Base-by-base conservation (phyloP, 2,113 vertebrate genomes). In the Neogale vison region DNA sequence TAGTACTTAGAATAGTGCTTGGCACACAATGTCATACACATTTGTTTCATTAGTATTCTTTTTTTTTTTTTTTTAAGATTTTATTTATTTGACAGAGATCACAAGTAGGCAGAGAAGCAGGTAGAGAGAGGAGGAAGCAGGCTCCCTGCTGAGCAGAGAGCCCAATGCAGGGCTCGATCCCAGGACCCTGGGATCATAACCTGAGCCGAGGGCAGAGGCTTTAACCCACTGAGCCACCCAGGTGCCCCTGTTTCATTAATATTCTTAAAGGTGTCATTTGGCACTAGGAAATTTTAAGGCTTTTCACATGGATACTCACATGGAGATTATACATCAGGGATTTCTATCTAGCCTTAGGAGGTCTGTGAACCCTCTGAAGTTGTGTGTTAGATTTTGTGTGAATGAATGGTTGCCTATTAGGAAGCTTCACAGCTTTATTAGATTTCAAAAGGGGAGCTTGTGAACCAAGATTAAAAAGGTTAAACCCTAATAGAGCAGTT, bases 391-490 rank as follows among this genome's bases (percentile, higher is more conserved):
- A 87, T 69, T 91, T 83, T 88, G 4, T 88, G 36, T 91, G 34
- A 90, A 57, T 59, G 36, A 34, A 10, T 88, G 23, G 6, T 79
- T 96, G 12, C 55, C n/a, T 90, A 1, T 90, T 92, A 80, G 72
- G 87, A 92, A 90, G n/a, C 71, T 55, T 93, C 21, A 0, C 79
- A n/a, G 24, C 26, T 81, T 85, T 29, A 59, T 77, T 69, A 89
- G 65, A 90, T 90, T 77, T 74, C 79, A n/a, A 72, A 96, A 96
- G 34, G 23, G 6, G 74, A 77, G 7, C 76, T 2, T 91, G 6
- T 82, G 80, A 93, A 80, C 52, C 42, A 77, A 95, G 77, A 86
- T 89, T 89, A n/a, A 90, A 81, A 96, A 87, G 26, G 21, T 57
- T 76, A 96, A 89, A 23, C 20, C 14, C 18, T 71, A 29, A 39